Base-by-base conservation (phyloP, 35 echinoderm and acorn worm species). In the Acanthaster planci region DNA sequence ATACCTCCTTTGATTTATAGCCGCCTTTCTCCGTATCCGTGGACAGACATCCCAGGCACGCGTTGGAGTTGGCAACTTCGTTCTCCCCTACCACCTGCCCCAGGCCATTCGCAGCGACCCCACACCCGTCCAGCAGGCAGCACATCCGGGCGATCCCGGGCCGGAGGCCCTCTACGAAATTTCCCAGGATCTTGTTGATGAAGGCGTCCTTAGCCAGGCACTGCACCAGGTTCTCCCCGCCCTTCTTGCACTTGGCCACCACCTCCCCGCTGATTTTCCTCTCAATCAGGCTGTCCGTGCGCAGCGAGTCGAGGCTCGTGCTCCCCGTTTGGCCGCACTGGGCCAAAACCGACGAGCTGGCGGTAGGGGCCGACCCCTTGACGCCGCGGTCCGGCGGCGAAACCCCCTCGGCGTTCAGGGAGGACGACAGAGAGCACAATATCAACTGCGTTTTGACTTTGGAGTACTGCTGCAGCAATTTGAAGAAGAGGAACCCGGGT, bases 381-480 rank as follows among this genome's bases (percentile, higher is more conserved):
- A 34, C 26, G 19, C 56, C 56, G 29, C 34, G 26, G 30, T 31
- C 34, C 26, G 26, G 18, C 0, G 64, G 30, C 21, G 34, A 19
- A 12, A 26, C 64, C 23, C 34, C 64, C 22, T 72, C 64, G 26
- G 26, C 18, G 26, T 34, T 34, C 64, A 72, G 29, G 2, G 64
- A 72, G 14, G 64, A 26, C 0, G 64, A 26, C 23, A 72, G 64
- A 7, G 64, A 29, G 9, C 64, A 72, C 64, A 34, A 72, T 31
- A 72, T 72, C 64, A 72, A 72, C 64, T 72, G 64, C 64, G 64
- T 72, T 72, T 72, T 72, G 29, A 72, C 34, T 34, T 72, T 72
- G 26, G 64, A 72, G 9, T 72, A 72, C 34, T 72, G 64, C 64
- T 72, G 64, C 26, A 72, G 64, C 34, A 72, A 72, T 72, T 72